These are phyloP conservation scores for Meandrusa payeni DNA, from an alignment of 2,888 invertebrate genomes.

Conservation along the genomic window DNA sequence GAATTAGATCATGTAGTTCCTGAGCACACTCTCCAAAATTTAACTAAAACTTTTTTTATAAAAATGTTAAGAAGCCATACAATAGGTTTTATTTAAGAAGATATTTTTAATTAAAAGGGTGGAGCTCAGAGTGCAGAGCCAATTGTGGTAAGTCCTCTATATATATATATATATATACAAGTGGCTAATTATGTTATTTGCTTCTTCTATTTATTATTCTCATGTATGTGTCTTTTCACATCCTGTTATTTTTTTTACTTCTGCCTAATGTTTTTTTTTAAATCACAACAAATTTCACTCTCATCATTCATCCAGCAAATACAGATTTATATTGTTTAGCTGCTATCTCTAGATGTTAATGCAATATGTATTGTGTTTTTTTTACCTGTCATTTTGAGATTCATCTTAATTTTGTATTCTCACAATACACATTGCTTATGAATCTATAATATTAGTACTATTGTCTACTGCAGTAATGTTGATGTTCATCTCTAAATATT, in stretches of 20 bases:
- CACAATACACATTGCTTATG: constrained; percentile 50
- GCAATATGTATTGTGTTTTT: constrained; percentile 55
- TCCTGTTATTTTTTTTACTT: constrained; percentile 33
- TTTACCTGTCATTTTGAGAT: constrained; percentile 32
- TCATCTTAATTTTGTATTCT: constrained; percentile 32
- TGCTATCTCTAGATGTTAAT: constrained; percentile 77
- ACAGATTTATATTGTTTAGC: constrained; percentile 40
- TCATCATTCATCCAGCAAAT: constrained; percentile 22
- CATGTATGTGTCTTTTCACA: constrained; percentile 31
- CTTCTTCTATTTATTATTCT: constrained; percentile 37
- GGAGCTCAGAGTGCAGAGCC: constrained; percentile 95
- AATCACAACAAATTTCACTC: constrained; percentile 18
- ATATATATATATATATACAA: constrained; percentile 36
- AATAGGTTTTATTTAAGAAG: constrained; percentile 34
- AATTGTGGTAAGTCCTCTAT: constrained; percentile 92
- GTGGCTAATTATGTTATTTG: constrained; percentile 43
- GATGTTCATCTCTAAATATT: too few species aligned
- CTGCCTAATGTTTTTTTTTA: constrained; percentile 31
- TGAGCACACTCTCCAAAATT: too few species aligned
- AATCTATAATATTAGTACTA: too few species aligned
- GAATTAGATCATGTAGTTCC: too few species aligned
- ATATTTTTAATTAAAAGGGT: constrained; percentile 80
- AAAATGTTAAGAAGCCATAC: constrained; percentile 13
- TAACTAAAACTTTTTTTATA: constrained; percentile 13
- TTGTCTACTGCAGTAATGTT: too few species aligned